These are phyloP conservation scores for Campaea margaritaria DNA, from an alignment of 2,888 invertebrate genomes.

Conservation along the genomic window DNA sequence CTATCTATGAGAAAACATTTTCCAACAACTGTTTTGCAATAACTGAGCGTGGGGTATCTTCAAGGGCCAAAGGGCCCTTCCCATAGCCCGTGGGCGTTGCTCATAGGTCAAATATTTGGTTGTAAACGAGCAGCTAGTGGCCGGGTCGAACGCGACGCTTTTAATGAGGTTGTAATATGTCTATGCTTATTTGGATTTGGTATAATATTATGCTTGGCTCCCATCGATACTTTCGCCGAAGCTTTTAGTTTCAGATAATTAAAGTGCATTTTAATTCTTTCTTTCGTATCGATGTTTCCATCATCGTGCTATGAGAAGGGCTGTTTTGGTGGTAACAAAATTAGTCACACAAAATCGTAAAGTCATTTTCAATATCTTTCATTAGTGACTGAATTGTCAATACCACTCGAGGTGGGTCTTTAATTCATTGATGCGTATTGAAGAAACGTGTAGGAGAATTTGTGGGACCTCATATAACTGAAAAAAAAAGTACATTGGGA, in stretches of 20 bases:
- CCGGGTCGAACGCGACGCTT: slow-evolving; percentile 34
- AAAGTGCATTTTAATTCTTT: background rate
- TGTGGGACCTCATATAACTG: no score
- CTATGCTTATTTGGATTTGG: slow-evolving; percentile 16
- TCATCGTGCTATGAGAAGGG: no score
- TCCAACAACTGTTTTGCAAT: slow-evolving; percentile 42
- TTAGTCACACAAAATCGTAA: no score
- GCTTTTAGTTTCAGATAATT: background rate
- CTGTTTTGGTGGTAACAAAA: no score
- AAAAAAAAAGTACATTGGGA: no score
- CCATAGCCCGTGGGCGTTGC: slow-evolving; percentile 41
- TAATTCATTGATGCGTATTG: no score
- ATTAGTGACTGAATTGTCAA: no score
- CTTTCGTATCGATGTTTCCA: background rate
- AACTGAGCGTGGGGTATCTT: slow-evolving; percentile 38
- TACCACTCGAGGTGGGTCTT: no score
- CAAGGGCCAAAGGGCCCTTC: slow-evolving; percentile 42
- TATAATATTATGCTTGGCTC: background rate
- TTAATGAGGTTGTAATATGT: slow-evolving; percentile 35
- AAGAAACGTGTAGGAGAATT: no score
- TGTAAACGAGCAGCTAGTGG: slow-evolving; percentile 35
- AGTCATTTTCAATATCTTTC: no score
- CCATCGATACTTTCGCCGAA: background rate
- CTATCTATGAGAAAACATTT: slow-evolving; percentile 35
- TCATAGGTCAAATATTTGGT: slow-evolving; percentile 44